Evolutionary conservation across 2,888 invertebrate species (phyloP), one percentile per base, ranked within the genome.

Genomic region (Baronia brevicornis): DNA sequence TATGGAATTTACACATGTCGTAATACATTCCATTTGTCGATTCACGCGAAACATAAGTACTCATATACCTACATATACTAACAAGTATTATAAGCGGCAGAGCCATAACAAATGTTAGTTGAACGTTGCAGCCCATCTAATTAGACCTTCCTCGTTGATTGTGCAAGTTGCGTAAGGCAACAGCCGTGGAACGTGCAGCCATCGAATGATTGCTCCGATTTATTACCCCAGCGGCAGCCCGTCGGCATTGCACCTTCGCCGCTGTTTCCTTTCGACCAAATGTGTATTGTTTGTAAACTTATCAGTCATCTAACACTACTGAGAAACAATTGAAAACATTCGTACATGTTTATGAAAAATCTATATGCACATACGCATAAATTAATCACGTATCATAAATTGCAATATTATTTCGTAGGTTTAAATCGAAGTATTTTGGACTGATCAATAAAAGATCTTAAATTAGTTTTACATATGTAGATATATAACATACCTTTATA

Each of bases 91-190:
- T n/a, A 46, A 48, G 43, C 50, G 48, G 46, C 44, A 50, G 46
- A 57, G 49, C 55, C 43, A 46, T 53, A 48, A 60, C 38, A 44
- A 54, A 54, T 54, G 55, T 52, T 51, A 52, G 48, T 46, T 60
- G 60, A 70, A 68, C 60, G 60, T 46, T 51, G 46, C 54, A 50
- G 52, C 54, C 60, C 60, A 67, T 66, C 62, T 73, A 73, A 73
- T 74, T 73, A 64, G 65, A 51, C 38, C 48, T 51, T 50, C 50
- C 55, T 48, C 44, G 43, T 29, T 34, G 46, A 40, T 60, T 61
- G 53, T 50, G 58, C 56, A 60, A 59, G 27, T 6, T 17, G 17
- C n/a, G 27, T 26, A 33, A 33, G 28, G 33, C 28, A 33, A 33
- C 12, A 18, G 28, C 11, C 18, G 22, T 14, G 26, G 20, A 27